These are phyloP conservation scores for Plagodis dolabraria DNA, from an alignment of 2,888 invertebrate species.

Conservation along the genomic window DNA sequence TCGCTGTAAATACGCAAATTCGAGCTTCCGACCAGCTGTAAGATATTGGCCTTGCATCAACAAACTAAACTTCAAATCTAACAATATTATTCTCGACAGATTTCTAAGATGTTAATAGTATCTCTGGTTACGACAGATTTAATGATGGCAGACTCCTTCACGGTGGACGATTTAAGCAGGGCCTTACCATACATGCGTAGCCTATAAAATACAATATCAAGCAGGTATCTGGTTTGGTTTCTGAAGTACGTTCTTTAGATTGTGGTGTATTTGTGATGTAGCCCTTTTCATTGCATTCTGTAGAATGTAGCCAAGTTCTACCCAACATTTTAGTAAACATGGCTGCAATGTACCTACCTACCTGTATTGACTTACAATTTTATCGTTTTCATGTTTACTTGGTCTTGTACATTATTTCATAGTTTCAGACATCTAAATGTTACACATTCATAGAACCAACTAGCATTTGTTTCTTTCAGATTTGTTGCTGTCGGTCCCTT, in stretches of 20 bases:
- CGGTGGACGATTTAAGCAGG: conserved; percentile 78
- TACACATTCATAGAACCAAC: not conserved
- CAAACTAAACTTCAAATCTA: conserved; percentile 42
- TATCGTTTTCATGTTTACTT: not conserved
- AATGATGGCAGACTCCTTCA: conserved; percentile 79
- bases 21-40: conserved; percentile 65
- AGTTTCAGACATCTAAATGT: not conserved
- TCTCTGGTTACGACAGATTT: conserved; percentile 76
- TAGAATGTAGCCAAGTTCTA: conserved; percentile 22
- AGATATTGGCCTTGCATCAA: conserved; percentile 61
- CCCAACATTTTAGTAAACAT: conserved; percentile 8
- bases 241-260: conserved; percentile 26
- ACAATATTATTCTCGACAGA: conserved; percentile 36
- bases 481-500: conserved; percentile 9
- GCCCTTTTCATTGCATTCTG: conserved; percentile 25
- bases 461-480: conserved; percentile 7
- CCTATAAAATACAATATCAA: conserved; percentile 68
- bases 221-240: conserved; percentile 62
- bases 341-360: conserved; percentile 1
- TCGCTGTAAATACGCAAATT: conserved; percentile 68
- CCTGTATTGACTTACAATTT: conserved; percentile 2
- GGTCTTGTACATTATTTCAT: conserved; percentile 10
- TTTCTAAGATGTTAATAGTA: conserved; percentile 41
- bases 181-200: conserved; percentile 80
- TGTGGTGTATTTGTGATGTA: conserved; percentile 33